Base-by-base conservation (phyloP, 2,113 vertebrate species). In the Mesitornis unicolor region DNA sequence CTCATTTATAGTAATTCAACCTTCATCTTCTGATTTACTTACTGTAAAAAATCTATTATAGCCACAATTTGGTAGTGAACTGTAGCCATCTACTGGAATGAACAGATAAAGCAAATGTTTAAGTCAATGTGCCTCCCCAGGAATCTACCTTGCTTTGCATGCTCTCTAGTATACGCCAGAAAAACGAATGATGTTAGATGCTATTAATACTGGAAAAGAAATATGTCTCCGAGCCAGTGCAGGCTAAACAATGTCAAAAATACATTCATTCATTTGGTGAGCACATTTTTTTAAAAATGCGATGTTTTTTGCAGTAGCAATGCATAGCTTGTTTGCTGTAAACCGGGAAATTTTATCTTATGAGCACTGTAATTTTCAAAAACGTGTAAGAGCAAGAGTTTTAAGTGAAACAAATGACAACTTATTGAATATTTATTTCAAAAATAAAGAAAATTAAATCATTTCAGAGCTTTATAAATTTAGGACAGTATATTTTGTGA, bases 41-140 rank as follows among this genome's bases (percentile, higher is more conserved):
- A 98, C 97, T 98, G 97, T 95, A 97, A 97, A 98, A 98, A 97
- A 97, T 95, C 97, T 97, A 98, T 97, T 95, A 90, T 73, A 97
- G 93, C 90, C 93, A 94, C 97, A 97, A 93, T 98, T 97, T 97
- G 77, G 96, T 98, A 98, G 98, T 98, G 97, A 98, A 97, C 98
- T 98, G 94, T 98, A 98, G 98, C 98, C 98, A 98, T 98, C 98
- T 99, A 98, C 98, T 98, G 98, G 98, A 98, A 97, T 97, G 97
- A 98, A 97, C 60, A 90, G 97, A 95, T 97, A 98, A 95, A 97
- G 97, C 98, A 98, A 97, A 98, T 65, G 96, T 47, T 95, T 83
- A 95, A 96, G 95, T 95, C 81, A 96, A 84, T 68, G 77, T 96
- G 97, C 95, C 92, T 96, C 64, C 87, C 76, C 76, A 93, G 88